Base-by-base conservation (phyloP, 1,140 invertebrate species). In the Leptinotarsa undecemlineata region DNA sequence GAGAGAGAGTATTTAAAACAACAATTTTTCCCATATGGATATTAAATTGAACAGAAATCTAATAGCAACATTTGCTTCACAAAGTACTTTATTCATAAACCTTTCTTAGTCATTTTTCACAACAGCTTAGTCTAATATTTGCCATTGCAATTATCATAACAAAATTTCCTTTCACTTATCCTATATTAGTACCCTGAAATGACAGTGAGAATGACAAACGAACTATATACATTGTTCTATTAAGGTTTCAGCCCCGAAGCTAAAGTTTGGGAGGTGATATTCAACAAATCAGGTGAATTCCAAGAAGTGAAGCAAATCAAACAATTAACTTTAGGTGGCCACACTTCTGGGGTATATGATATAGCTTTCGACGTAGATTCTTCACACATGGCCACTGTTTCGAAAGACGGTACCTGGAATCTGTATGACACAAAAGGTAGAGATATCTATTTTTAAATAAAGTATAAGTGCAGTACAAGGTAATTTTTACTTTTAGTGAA, bases 401-500 rank as follows among this genome's bases (percentile, higher is more conserved):
- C 94, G 3, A 96, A 96, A 86, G 95, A 96, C 87, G 92, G 93
- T 76, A 94, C 92, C 62, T 97, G 94, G 92, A 93, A 91, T 84
- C 86, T 95, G 68, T 97, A 92, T 86, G 89, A 96, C 83, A 95
- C 92, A 42, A 94, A 95, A 84, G 89, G 93, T 95, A 87, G 87
- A 26, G 42, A 47, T 57, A 42, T 42, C 33, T 42, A 42, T 42
- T 42, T 42, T 42, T 11, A 3, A 42, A 42, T 42, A 11, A 42
- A 11, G 33, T 11, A 42, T 42, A 8, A 11, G 8, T 11, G 6
- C 33, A 42, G 33, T 57, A 1, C 0, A 57, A 57, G n/a, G 5
- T n/a, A 4, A 64, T 48, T 15, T 82, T 83, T 79, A 80, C 79
- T 89, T 87, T 20, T 86, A 95, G 93, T 95, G 82, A 90, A 94